Conservation (phyloP, 2,888 invertebrate species). For the Mythimna impura region DNA sequence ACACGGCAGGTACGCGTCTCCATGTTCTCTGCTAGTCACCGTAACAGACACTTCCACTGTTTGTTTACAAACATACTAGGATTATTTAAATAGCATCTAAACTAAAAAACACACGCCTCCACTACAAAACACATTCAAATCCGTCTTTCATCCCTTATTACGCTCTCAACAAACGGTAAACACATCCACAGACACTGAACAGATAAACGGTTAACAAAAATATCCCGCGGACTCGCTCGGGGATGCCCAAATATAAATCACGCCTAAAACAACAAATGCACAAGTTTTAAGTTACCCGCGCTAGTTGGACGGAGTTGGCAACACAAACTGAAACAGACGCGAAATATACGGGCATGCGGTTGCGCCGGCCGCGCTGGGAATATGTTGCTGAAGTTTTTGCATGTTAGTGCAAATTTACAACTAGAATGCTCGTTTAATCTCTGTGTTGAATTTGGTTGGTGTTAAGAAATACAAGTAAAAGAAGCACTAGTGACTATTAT, state of each 20-base stretch:
- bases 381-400: conserved; percentile 11
- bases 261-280: conserved; percentile 66
- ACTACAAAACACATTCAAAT: conserved; percentile 21
- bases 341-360: conserved; percentile 32
- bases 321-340: conserved; percentile 56
- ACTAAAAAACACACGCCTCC: conserved; percentile 15
- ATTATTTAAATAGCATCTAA: conserved; percentile 6
- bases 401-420: neutral
- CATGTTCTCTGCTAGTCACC: neutral
- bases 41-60: neutral
- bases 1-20: no score
- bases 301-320: conserved; percentile 55
- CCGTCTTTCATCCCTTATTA: conserved; percentile 56
- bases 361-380: conserved; percentile 24
- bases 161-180: conserved; percentile 49
- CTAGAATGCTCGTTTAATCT: neutral
- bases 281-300: conserved; percentile 66
- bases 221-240: conserved; percentile 50
- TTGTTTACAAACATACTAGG: neutral
- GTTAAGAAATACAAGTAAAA: neutral
- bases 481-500: neutral
- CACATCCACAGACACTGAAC: conserved; percentile 61
- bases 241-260: conserved; percentile 66
- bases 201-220: conserved; percentile 65
- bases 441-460: neutral